These are phyloP conservation scores for Parus major DNA, from an alignment of 2,113 vertebrate genomes.

Conservation along the genomic window DNA sequence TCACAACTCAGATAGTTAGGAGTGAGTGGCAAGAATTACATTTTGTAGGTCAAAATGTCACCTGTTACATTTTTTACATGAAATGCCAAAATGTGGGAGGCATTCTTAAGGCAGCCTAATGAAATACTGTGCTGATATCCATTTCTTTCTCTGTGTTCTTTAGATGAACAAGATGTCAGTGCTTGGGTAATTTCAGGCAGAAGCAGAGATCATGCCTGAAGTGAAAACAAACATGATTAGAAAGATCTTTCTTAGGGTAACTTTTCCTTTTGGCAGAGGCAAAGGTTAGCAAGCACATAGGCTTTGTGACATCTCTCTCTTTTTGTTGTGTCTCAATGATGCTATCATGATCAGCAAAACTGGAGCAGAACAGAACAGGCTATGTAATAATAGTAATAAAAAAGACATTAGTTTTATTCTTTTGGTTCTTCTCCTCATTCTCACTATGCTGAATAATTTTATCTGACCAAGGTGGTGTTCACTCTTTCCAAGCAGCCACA, in stretches of 20 bases:
- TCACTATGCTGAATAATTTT: neutral
- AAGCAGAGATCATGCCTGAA: neutral
- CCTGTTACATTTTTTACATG: neutral
- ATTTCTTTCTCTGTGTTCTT: neutral
- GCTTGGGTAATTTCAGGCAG: neutral
- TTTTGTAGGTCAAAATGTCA: neutral
- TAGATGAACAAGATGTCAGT: neutral
- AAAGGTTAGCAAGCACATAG: accelerated
- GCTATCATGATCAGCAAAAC: neutral
- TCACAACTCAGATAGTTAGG: neutral
- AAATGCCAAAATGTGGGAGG: neutral
- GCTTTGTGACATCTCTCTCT: accelerated
- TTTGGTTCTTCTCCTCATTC: neutral
- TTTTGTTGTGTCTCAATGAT: neutral
- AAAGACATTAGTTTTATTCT: neutral
- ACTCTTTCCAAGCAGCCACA: neutral
- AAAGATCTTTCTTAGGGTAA: neutral
- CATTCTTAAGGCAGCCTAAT: neutral
- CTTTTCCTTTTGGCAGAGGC: neutral
- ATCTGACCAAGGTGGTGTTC: neutral
- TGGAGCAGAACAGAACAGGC: neutral
- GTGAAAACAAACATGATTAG: neutral
- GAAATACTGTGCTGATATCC: neutral
- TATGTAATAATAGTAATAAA: neutral
- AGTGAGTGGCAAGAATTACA: neutral